Percentiles rank a stretch among this genome's conserved stretches.
phyloP scores from a whole-genome alignment of 2,888 invertebrate species.

The Thereva nobilitata region DNA sequence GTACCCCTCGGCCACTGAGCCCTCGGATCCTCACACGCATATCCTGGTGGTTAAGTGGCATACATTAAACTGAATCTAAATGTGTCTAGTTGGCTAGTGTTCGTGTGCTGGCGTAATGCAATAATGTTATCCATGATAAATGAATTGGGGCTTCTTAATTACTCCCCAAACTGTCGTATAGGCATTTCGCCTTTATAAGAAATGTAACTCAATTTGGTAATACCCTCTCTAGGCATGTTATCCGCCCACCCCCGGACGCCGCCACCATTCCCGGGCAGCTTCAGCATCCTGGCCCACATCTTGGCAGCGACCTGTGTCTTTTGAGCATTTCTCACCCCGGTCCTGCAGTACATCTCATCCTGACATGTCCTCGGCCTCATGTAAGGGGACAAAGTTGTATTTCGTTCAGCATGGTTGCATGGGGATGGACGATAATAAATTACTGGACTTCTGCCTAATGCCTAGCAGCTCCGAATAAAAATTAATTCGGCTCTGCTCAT shows the following conservation, averaged over 20 bases:
- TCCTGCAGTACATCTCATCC: neutral
- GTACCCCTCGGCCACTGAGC: neutral
- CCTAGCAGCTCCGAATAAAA: constrained; percentile 19
- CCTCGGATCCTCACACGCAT: constrained; percentile 14
- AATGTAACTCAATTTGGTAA: constrained; percentile 50
- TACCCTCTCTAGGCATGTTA: constrained; percentile 43
- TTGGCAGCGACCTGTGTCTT: constrained; percentile 22
- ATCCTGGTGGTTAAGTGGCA: constrained; percentile 40
- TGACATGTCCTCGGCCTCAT: constrained; percentile 1
- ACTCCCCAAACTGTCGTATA: constrained; percentile 55
- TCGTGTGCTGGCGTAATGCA: constrained; percentile 39
- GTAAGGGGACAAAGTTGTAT: constrained; percentile 17
- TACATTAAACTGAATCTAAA: constrained; percentile 39
- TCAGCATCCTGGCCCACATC: constrained; percentile 31
- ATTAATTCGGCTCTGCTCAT: constrained; percentile 30
- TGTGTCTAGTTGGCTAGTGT: constrained; percentile 32
- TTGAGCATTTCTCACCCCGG: constrained; percentile 22
- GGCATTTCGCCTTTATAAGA: constrained; percentile 49
- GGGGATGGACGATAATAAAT: constrained; percentile 31
- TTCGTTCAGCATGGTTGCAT: constrained; percentile 30
- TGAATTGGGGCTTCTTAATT: constrained; percentile 55
- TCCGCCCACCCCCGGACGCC: constrained; percentile 27
- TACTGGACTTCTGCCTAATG: constrained; percentile 26
- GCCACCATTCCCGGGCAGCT: constrained; percentile 18
- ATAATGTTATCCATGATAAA: constrained; percentile 52